These are phyloP conservation scores for Goniozus legneri DNA, from an alignment of 1,140 invertebrate genomes.

Conservation along the genomic window DNA sequence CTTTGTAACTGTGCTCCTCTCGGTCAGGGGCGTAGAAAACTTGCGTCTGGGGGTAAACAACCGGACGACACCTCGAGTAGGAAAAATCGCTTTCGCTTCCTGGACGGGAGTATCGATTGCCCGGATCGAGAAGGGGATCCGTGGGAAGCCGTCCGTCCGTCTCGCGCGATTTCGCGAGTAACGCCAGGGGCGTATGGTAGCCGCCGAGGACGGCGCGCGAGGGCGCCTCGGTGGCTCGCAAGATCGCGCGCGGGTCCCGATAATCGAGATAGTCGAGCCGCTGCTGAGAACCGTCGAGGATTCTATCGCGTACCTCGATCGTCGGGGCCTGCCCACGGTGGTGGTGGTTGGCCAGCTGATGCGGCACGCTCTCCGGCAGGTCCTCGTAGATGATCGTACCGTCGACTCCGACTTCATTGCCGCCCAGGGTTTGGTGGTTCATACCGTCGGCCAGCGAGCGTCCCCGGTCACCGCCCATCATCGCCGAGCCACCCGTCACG, in stretches of 20 bases:
- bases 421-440: constrained; percentile 36
- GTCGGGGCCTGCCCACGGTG: constrained; percentile 53
- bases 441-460: constrained; percentile 31
- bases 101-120: background rate
- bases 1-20: too few relatives aligned
- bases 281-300: constrained; percentile 25
- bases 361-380: constrained; percentile 53
- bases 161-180: constrained; percentile 31
- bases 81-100: too few relatives aligned
- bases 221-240: constrained; percentile 41
- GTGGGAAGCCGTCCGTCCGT: background rate
- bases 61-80: too few relatives aligned
- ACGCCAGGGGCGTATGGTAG: constrained; percentile 41
- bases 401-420: constrained; percentile 40
- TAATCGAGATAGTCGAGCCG: constrained; percentile 52
- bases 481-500: constrained; percentile 56
- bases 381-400: constrained; percentile 64
- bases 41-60: too few relatives aligned
- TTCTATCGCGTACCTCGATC: constrained; percentile 54
- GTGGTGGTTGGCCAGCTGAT: constrained; percentile 44
- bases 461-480: constrained; percentile 51
- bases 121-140: constrained; percentile 9
- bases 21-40: too few relatives aligned
- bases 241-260: constrained; percentile 45
- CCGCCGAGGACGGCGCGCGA: constrained; percentile 45